These are phyloP conservation scores for Leptobrachium ailaonicum DNA, from an alignment of 2,113 vertebrate genomes.

Conservation along the genomic window DNA sequence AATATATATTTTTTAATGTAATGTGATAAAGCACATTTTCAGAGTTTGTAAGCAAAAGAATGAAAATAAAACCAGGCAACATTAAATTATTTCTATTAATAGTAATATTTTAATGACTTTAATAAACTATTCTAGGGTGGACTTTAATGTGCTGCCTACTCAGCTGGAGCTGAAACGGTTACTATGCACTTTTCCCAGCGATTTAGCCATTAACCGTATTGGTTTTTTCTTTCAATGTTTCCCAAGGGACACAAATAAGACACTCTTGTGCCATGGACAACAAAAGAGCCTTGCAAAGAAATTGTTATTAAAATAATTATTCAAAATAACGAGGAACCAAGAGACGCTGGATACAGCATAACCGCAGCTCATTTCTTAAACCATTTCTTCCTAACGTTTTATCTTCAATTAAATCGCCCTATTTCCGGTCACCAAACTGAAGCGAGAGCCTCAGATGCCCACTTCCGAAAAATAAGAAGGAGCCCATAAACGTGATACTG, in stretches of 20 bases:
- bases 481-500: conserved; percentile 10
- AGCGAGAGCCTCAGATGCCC: conserved; percentile 2
- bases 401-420: background rate
- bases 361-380: background rate
- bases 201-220: conserved; percentile 6
- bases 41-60: too few species aligned
- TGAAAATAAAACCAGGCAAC: too few species aligned
- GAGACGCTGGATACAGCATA: conserved; percentile 3
- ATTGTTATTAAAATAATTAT: conserved; percentile 37
- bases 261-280: background rate
- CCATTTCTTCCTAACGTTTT: conserved; percentile 9
- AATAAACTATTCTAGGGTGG: background rate
- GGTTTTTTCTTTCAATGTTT: conserved; percentile 12
- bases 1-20: too few species aligned
- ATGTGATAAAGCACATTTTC: too few species aligned
- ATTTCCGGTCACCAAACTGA: background rate
- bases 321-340: conserved; percentile 21
- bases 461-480: background rate
- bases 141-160: background rate
- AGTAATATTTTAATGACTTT: background rate
- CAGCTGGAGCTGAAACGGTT: background rate
- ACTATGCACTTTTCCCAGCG: background rate
- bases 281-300: conserved; percentile 7
- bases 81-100: background rate
- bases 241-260: conserved; percentile 2